phyloP scores from a whole-genome alignment of 2,888 invertebrate genomes.

The Hirtodrosophila confusa region DNA sequence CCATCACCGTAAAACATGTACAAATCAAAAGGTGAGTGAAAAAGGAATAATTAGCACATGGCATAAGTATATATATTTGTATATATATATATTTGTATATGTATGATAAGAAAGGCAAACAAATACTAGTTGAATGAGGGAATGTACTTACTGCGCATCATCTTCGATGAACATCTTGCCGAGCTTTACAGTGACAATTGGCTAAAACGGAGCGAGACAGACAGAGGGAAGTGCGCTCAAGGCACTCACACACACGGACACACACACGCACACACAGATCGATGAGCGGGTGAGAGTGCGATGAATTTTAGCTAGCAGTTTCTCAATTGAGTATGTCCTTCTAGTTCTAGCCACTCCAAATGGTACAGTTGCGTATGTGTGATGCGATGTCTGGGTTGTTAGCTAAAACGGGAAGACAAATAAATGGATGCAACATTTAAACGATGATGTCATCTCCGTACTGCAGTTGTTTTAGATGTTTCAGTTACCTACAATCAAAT shows the following conservation, averaged over 20 bases:
- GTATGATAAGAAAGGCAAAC: not conserved
- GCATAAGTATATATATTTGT: not conserved
- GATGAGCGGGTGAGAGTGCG: slow-evolving; percentile 9
- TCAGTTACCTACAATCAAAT: slow-evolving; percentile 60
- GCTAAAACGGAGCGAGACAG: slow-evolving; percentile 23
- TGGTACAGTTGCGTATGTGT: slow-evolving; percentile 22
- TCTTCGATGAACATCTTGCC: slow-evolving; percentile 82
- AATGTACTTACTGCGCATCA: slow-evolving; percentile 82
- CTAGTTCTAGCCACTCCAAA: slow-evolving; percentile 21
- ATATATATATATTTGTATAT: no score
- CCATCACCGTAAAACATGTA: slow-evolving; percentile 1
- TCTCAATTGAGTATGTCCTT: slow-evolving; percentile 14
- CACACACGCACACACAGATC: slow-evolving; percentile 15
- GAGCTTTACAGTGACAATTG: slow-evolving; percentile 32
- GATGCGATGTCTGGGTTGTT: slow-evolving; percentile 23
- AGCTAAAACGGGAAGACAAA: slow-evolving; percentile 42
- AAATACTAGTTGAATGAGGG: slow-evolving; percentile 10
- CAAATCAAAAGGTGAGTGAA: slow-evolving; percentile 3
- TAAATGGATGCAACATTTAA: slow-evolving; percentile 59
- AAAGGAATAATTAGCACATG: slow-evolving; percentile 18
- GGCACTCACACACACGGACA: slow-evolving; percentile 18
- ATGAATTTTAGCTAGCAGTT: slow-evolving; percentile 17
- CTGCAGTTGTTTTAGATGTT: slow-evolving; percentile 16
- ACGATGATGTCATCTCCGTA: slow-evolving; percentile 48
- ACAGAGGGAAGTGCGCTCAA: slow-evolving; percentile 21